Conservation (phyloP, 2,797 vertebrate genomes). For the Enteromius unitaeniatus region DNA sequence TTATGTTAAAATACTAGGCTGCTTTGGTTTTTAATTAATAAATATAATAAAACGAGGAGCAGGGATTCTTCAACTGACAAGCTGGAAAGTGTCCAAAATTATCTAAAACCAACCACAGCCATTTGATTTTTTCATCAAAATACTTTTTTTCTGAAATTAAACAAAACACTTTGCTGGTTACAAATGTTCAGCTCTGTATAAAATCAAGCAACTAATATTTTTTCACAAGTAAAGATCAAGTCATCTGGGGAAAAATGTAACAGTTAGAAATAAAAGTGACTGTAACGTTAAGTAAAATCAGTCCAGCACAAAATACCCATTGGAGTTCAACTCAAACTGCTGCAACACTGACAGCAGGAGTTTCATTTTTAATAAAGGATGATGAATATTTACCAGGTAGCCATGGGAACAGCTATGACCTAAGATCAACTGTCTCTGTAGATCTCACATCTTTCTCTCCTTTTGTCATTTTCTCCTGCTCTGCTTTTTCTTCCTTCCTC, state of each 20-base stretch:
- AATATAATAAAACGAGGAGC: not conserved
- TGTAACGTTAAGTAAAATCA: not conserved
- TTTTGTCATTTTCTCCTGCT: not conserved
- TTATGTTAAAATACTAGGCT: not conserved
- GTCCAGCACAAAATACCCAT: not conserved
- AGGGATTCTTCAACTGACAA: not conserved
- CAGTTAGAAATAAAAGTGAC: not conserved
- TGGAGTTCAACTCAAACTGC: not conserved
- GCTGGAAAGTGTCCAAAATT: not conserved
- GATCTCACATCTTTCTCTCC: not conserved
- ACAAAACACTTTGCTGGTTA: not conserved
- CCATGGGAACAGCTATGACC: not conserved
- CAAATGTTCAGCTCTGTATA: not conserved
- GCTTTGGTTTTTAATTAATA: not conserved
- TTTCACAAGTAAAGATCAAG: not conserved
- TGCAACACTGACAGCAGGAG: not conserved
- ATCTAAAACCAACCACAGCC: not conserved
- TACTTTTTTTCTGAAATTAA: not conserved
- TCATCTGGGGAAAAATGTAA: not conserved
- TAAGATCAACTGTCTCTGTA: not conserved
- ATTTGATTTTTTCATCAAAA: not conserved
- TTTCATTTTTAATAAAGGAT: slow-evolving; percentile 36
- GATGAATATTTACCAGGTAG: slow-evolving; percentile 22
- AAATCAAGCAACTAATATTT: not conserved
- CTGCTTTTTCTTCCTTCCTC: not conserved